These are phyloP conservation scores for Stenchaetothrips biformis DNA, from an alignment of 2,888 invertebrate genomes.

Conservation along the genomic window DNA sequence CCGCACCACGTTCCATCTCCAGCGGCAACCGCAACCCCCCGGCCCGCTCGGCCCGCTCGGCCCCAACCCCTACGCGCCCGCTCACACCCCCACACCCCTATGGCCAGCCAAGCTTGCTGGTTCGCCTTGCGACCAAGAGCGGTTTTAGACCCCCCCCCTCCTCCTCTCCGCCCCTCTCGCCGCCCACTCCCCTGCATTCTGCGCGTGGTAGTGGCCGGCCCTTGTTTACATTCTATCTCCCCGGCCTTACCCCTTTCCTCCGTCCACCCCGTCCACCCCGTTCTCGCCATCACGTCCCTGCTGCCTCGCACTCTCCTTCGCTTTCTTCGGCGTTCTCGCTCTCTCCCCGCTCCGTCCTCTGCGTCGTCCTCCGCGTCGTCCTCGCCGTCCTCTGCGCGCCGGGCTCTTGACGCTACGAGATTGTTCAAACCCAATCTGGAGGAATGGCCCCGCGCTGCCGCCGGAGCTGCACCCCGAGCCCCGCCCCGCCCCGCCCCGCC, in stretches of 20 bases:
- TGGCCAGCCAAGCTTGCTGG: conserved; percentile 19
- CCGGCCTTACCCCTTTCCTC: conserved; percentile 6
- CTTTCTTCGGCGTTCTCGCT: neutral
- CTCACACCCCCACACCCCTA: conserved; percentile 2
- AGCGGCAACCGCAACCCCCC: conserved; percentile 19
- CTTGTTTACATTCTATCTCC: conserved; percentile 25
- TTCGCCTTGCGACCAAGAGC: conserved; percentile 20
- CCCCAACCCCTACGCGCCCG: neutral
- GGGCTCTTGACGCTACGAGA: conserved; percentile 13
- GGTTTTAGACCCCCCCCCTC: conserved; percentile 8
- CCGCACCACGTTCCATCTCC: conserved; percentile 12
- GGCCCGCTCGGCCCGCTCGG: neutral
- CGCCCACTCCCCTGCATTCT: conserved; percentile 9
- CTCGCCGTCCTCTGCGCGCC: neutral
- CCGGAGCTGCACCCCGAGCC: neutral
- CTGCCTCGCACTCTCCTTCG: neutral
- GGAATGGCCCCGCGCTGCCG: neutral
- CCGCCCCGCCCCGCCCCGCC: neutral
- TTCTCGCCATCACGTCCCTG: neutral
- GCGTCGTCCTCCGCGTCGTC: neutral
- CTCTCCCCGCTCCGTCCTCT: neutral
- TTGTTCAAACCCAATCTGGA: conserved; percentile 16
- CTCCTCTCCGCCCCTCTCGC: neutral
- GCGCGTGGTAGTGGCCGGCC: conserved; percentile 10
- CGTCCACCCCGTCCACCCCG: neutral